These are phyloP conservation scores for Stichodactyla mertensii DNA, from an alignment of 64 coral and sea anemone genomes.

Conservation along the genomic window DNA sequence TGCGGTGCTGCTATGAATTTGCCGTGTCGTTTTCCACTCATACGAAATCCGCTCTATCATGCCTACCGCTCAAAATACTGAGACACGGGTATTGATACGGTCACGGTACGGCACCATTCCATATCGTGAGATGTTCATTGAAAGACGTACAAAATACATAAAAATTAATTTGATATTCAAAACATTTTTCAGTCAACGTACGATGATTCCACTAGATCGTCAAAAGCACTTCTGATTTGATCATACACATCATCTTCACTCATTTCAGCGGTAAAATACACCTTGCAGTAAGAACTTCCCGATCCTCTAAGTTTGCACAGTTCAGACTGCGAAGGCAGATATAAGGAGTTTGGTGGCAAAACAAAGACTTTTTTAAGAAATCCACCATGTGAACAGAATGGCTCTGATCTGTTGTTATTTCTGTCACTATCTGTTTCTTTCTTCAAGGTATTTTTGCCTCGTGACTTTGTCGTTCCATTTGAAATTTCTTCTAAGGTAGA, in stretches of 20 bases:
- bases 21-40: too few relatives aligned
- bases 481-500: neutral
- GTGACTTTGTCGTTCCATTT: neutral
- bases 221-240: slow-evolving; percentile 7
- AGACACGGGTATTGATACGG: too few relatives aligned
- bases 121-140: too few relatives aligned
- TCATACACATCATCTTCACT: slow-evolving; percentile 12
- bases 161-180: too few relatives aligned
- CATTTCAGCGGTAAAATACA: slow-evolving; percentile 12
- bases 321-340: slow-evolving; percentile 25
- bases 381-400: neutral
- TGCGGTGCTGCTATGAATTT: too few relatives aligned
- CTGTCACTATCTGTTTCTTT: neutral
- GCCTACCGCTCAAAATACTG: too few relatives aligned
- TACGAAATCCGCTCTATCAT: too few relatives aligned
- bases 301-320: slow-evolving; percentile 15
- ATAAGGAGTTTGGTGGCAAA: neutral
- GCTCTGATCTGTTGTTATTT: neutral
- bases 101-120: too few relatives aligned
- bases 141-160: neutral
- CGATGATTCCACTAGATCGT: neutral
- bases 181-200: neutral
- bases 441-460: neutral
- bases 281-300: neutral
- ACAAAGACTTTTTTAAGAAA: slow-evolving; percentile 26